Evolutionary conservation across 2,888 invertebrate genomes (phyloP).

Genomic region (Xestobium rufovillosum): DNA sequence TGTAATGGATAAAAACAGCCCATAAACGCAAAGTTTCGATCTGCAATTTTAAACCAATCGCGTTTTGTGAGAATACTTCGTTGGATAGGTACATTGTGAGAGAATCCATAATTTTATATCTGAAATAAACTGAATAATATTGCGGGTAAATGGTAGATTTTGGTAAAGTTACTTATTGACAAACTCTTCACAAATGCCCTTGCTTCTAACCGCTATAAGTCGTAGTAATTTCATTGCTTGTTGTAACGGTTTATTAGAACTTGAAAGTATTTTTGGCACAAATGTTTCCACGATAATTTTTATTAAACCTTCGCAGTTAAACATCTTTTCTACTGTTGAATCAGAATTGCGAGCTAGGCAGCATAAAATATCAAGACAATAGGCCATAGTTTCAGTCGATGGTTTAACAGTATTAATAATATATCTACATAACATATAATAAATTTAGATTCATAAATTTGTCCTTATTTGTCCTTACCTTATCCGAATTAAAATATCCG

Average conservation of each 20-base stretch:
- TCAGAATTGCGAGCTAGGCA: slow-evolving; percentile 72
- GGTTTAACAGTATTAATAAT: slow-evolving; percentile 65
- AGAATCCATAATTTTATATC: slow-evolving; percentile 48
- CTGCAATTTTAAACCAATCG: slow-evolving; percentile 52
- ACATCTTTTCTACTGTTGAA: slow-evolving; percentile 56
- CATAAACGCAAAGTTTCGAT: slow-evolving; percentile 56
- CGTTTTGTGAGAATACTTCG: slow-evolving; percentile 45
- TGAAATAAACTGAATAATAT: slow-evolving; percentile 20
- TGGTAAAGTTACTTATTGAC: slow-evolving; percentile 47
- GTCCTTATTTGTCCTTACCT: slow-evolving; percentile 38
- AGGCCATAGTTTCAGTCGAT: slow-evolving; percentile 62
- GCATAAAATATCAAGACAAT: slow-evolving; percentile 70
- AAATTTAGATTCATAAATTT: neutral
- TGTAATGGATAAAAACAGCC: slow-evolving; percentile 50
- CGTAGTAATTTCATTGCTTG: slow-evolving; percentile 68
- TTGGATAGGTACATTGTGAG: slow-evolving; percentile 51
- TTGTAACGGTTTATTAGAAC: slow-evolving; percentile 60
- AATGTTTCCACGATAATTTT: slow-evolving; percentile 53
- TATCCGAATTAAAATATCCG: slow-evolving; percentile 68
- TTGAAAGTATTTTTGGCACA: slow-evolving; percentile 43
- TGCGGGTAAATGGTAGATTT: no score
- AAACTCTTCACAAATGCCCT: slow-evolving; percentile 47
- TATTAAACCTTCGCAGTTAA: slow-evolving; percentile 58
- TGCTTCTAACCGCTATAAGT: slow-evolving; percentile 57
- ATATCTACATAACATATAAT: slow-evolving; percentile 49